Base-by-base conservation (phyloP, 1,140 invertebrate species). In the Trichogramma pretiosum region DNA sequence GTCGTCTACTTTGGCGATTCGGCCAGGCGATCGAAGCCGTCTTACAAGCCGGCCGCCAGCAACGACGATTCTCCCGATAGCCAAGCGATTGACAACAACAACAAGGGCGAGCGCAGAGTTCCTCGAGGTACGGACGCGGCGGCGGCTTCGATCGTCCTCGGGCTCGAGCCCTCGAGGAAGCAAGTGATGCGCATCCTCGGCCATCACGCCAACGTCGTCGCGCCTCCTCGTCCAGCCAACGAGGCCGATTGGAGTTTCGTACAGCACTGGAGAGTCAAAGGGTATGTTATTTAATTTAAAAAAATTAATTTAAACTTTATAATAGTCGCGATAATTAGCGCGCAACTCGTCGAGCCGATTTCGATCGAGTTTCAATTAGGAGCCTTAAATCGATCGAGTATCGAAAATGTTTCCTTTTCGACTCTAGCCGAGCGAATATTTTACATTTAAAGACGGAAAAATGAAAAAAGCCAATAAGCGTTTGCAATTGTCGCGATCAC, bases 1-100 rank as follows among this genome's bases (percentile, higher is more conserved):
- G 78, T 83, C 33, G 81, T 83, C 48, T 83, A 82, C 57, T 83
- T 82, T 49, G 80, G 81, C 5, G 80, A 82, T n/a, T n/a, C n/a
- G n/a, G n/a, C n/a, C 59, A 78, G 78, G 1, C 76, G 5, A 11
- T 5, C 5, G 5, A 28, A 28, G 24, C 24, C 24, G 5, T 7
- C 49, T 65, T 66, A 45, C 60, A 59, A 55, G 58, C 59, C 33
- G 38, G 37, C 22, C 46, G 43, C 18, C 8, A 50, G 17, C 33
- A 45, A 42, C 34, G 26, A 30, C 34, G 30, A 52, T 34, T 52
- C 48, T 7, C 34, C 44, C 21, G 38, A 48, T 14, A 40, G 57
- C 9, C 50, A 49, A 33, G 56, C 50, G 18, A 63, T 53, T 30
- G 60, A 65, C 48, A 49, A 46, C 35, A 52, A 63, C 9, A 60